Evolutionary conservation across 1,140 invertebrate genomes (phyloP).

Genomic region (Ephestia elutella): DNA sequence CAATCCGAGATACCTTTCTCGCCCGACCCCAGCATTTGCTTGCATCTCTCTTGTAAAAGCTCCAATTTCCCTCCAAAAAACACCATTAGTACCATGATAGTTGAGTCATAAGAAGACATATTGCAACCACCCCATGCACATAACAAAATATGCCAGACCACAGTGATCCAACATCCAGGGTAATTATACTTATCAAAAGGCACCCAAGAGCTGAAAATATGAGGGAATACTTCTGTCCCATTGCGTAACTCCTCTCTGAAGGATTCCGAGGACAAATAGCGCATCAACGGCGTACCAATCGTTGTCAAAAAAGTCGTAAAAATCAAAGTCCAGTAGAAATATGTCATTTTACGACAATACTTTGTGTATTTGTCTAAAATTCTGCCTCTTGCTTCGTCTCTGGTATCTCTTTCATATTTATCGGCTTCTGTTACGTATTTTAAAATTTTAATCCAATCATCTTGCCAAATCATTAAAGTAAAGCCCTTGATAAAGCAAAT

Average conservation of each 20-base stretch:
- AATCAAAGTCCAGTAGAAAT: constrained; percentile 50
- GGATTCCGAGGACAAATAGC: constrained; percentile 34
- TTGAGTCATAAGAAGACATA: constrained; percentile 50
- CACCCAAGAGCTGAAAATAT: constrained; percentile 59
- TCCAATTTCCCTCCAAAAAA: constrained; percentile 58
- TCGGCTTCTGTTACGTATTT: constrained; percentile 53
- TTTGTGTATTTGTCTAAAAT: constrained; percentile 48
- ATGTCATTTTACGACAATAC: constrained; percentile 46
- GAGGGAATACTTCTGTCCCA: constrained; percentile 52
- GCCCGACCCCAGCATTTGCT: constrained; percentile 34
- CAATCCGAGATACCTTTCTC: constrained; percentile 22
- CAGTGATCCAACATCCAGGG: constrained; percentile 48
- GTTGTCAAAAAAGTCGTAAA: constrained; percentile 41
- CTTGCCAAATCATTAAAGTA: constrained; percentile 50
- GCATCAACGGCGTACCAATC: constrained; percentile 34
- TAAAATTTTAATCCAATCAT: constrained; percentile 43
- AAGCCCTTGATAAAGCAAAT: constrained; percentile 49
- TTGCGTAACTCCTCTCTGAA: constrained; percentile 42
- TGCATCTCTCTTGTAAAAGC: constrained; percentile 48
- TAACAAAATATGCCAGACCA: constrained; percentile 37
- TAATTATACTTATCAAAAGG: constrained; percentile 51
- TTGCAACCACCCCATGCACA: constrained; percentile 41
- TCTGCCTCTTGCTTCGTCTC: constrained; percentile 22
- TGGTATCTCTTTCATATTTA: constrained; percentile 42
- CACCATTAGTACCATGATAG: constrained; percentile 47